These are phyloP conservation scores for Himantopus leucocephalus DNA, from an alignment of 2,113 vertebrate genomes.

Conservation along the genomic window DNA sequence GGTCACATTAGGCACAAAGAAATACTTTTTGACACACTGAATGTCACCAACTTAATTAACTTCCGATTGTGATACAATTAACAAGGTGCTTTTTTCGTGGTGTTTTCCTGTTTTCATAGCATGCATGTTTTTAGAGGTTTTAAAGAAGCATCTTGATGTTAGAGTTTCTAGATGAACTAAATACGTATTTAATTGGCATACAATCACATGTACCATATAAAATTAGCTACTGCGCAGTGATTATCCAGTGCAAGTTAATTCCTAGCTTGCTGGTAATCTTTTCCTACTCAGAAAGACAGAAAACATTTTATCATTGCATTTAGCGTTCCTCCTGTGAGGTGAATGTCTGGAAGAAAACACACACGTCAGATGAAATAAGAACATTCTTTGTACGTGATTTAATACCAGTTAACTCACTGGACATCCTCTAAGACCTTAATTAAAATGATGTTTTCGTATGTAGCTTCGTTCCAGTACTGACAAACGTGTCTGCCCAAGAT, in stretches of 20 bases:
- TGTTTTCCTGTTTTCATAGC: not conserved
- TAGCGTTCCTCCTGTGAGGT: not conserved
- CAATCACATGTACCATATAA: not conserved
- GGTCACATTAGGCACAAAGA: not conserved
- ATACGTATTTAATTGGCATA: not conserved
- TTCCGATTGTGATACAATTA: not conserved
- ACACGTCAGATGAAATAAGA: not conserved
- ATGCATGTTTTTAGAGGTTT: not conserved
- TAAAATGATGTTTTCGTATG: not conserved
- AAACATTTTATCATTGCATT: not conserved
- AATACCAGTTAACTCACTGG: slow-evolving; percentile 3
- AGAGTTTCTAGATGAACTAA: not conserved
- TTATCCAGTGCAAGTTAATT: not conserved
- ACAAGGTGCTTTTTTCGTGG: not conserved
- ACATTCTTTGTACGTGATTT: not conserved
- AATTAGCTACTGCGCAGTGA: not conserved
- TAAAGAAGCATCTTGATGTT: not conserved
- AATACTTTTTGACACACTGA: not conserved
- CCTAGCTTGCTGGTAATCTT: not conserved
- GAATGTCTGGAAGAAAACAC: not conserved
- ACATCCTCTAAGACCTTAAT: not conserved
- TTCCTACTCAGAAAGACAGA: not conserved
- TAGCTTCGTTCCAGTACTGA: slow-evolving; percentile 15
- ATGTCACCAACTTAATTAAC: not conserved
- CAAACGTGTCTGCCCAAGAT: not conserved